Evolutionary conservation across 2,888 invertebrate species (phyloP), one percentile per base, ranked within the genome.

Genomic region (Uloborus plumipes): DNA sequence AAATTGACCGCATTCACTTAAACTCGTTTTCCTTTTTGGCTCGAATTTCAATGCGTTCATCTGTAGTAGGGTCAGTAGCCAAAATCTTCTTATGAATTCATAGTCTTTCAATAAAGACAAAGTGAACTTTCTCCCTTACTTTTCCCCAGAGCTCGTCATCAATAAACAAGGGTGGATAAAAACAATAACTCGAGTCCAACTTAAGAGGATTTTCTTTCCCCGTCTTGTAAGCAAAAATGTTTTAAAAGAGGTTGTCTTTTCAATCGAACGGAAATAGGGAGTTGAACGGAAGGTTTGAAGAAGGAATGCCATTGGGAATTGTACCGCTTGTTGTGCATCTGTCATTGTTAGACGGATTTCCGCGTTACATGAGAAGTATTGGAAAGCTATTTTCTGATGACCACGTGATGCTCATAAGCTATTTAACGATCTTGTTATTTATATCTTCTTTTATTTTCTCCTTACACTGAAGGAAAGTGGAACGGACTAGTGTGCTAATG

Each of bases 311-410:
- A 55, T 20, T 55, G 55, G 55, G 20, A 16, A 55, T 55, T 18
- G 55, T 20, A 20, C 55, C 16, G 55, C 20, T 55, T 55, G 55
- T n/a, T 55, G 16, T 55, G 55, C 16, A 55, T 18, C 55, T 55
- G 16, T 55, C 55, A 55, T 55, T 20, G 20, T 55, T n/a, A 16
- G 20, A 39, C 39, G 39, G 20, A 55, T 55, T 55, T 55, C 55
- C 65, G n/a, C 18, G 49, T 11, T 18, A 13, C 65, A 49, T 65
- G 65, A 65, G 49, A n/a, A 22, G 51, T 51, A 53, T 67, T 51
- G 53, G 53, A 51, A 67, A 67, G 67, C 22, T n/a, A 67, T 67
- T n/a, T 22, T 39, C 51, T 67, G n/a, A 14, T 67, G 67, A 67
- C 50, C 67, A 67, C 16, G 20, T 16, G 67, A 51, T 22, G 22